phyloP scores from a whole-genome alignment of 2,113 vertebrate genomes.

The Jaculus jaculus region DNA sequence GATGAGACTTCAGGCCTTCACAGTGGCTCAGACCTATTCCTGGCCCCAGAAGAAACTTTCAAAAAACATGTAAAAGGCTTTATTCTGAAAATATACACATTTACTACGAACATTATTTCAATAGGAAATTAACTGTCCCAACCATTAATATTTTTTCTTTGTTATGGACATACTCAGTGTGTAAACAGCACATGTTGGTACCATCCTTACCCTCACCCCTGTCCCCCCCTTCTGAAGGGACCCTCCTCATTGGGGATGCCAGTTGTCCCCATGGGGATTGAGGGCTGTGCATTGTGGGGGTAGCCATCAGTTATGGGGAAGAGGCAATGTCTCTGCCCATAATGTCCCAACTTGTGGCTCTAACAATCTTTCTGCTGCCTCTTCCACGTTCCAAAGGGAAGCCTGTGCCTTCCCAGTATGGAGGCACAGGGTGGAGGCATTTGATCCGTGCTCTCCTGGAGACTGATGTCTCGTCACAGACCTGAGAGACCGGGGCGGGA shows the following conservation, averaged over 20 bases:
- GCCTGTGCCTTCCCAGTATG: background rate
- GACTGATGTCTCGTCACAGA: accelerated
- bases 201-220: too few relatives aligned
- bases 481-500: background rate
- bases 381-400: background rate
- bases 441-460: background rate
- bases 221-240: too few relatives aligned
- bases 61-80: constrained; percentile 32
- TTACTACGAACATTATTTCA: constrained; percentile 25
- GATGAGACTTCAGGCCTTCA: accelerated
- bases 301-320: too few relatives aligned
- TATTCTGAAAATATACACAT: background rate
- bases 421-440: background rate
- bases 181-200: too few relatives aligned
- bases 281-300: too few relatives aligned
- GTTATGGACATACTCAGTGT: too few relatives aligned
- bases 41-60: background rate
- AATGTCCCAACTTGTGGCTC: too few relatives aligned
- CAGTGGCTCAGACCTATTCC: background rate
- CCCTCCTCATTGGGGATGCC: too few relatives aligned
- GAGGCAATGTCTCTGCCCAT: too few relatives aligned
- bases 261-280: too few relatives aligned
- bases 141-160: too few relatives aligned
- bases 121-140: constrained; percentile 1
- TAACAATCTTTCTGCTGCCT: too few relatives aligned